These are phyloP conservation scores for Scotopteryx bipunctaria DNA, from an alignment of 2,888 invertebrate genomes.

Conservation along the genomic window DNA sequence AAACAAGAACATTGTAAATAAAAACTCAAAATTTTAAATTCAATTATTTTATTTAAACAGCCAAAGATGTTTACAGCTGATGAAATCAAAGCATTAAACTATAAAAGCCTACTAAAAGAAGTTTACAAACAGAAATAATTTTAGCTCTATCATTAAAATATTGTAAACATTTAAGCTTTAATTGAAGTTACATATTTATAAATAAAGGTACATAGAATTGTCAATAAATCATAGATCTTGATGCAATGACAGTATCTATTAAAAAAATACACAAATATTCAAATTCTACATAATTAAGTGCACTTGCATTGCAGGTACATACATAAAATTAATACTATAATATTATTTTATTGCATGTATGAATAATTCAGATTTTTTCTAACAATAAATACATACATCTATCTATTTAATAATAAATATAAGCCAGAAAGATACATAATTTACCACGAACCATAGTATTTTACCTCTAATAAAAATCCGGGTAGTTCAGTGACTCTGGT, in stretches of 20 bases:
- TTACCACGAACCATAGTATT: not conserved
- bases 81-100: conserved; percentile 18
- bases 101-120: conserved; percentile 16
- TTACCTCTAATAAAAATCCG: too few relatives aligned
- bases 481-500: too few relatives aligned
- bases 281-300: not conserved
- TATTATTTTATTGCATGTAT: too few relatives aligned
- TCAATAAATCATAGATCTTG: not conserved
- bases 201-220: not conserved
- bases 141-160: conserved; percentile 10
- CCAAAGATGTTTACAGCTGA: conserved; percentile 23
- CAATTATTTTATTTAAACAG: conserved; percentile 34
- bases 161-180: conserved; percentile 9
- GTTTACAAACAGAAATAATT: conserved; percentile 6
- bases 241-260: too few relatives aligned
- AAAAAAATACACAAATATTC: too few relatives aligned
- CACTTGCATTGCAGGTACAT: too few relatives aligned
- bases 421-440: not conserved
- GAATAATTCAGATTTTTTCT: too few relatives aligned
- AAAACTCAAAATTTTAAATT: conserved; percentile 21
- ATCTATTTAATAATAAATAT: conserved; percentile 3
- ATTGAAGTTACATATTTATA: conserved; percentile 1
- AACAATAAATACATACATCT: not conserved
- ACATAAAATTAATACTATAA: not conserved
- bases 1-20: conserved; percentile 10